phyloP scores from a whole-genome alignment of 1,140 invertebrate genomes.

The Pseudomyrmex flavicornis region DNA sequence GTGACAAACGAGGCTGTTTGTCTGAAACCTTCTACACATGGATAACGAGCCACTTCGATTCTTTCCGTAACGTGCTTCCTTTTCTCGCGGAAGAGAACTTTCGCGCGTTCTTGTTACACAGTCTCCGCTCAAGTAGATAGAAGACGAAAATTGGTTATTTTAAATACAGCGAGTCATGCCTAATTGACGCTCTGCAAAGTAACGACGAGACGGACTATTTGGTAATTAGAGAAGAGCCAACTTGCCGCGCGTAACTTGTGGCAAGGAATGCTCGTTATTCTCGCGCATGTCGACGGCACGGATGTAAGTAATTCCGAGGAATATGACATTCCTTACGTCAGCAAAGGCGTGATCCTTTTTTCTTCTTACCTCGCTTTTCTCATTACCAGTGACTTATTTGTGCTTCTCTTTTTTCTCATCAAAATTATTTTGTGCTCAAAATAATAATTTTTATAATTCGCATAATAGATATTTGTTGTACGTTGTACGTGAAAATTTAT shows the following conservation, averaged over 20 bases:
- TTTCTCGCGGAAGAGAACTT: conserved; percentile 45
- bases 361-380: conserved; percentile 8
- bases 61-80: conserved; percentile 61
- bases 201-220: conserved; percentile 69
- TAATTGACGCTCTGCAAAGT: conserved; percentile 78
- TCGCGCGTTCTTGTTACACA: conserved; percentile 42
- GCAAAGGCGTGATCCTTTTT: neutral
- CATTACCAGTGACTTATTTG: neutral
- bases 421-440: neutral
- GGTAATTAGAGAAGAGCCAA: conserved; percentile 57
- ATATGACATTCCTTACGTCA: conserved; percentile 46
- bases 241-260: conserved; percentile 22
- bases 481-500: neutral
- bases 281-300: conserved; percentile 2
- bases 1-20: conserved; percentile 83
- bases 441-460: too few relatives aligned
- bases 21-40: conserved; percentile 77
- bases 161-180: conserved; percentile 76
- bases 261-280: conserved; percentile 49
- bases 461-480: too few relatives aligned
- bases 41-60: conserved; percentile 80
- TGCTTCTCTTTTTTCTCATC: neutral
- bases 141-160: conserved; percentile 78
- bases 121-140: conserved; percentile 20
- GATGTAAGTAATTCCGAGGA: conserved; percentile 29